These are phyloP conservation scores for Elephas maximus DNA, from an alignment of 2,113 vertebrate genomes.

Conservation along the genomic window DNA sequence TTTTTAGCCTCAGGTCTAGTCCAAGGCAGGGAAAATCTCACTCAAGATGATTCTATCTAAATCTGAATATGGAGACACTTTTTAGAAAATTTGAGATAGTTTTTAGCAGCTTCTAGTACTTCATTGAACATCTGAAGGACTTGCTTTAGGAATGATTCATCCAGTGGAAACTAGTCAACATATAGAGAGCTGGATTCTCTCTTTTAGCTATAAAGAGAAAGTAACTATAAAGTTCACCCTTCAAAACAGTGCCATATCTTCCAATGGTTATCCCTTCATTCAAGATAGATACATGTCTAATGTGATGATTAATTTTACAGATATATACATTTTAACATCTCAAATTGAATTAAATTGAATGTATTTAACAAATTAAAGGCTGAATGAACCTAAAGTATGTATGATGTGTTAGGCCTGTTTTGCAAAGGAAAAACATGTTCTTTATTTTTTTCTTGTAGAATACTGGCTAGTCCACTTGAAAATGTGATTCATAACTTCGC, in stretches of 20 bases:
- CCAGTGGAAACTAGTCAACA: constrained; percentile 27
- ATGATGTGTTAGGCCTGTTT: neutral
- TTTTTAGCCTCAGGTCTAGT: constrained; percentile 15
- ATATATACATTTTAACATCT: neutral
- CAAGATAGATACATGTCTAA: neutral
- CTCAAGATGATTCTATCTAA: constrained; percentile 52
- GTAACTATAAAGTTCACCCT: neutral
- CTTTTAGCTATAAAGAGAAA: constrained; percentile 2
- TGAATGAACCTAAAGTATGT: neutral
- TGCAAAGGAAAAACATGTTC: neutral
- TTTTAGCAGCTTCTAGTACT: neutral
- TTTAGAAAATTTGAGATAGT: constrained; percentile 53
- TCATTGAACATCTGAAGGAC: neutral
- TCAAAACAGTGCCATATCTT: neutral
- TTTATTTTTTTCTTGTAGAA: constrained; percentile 49
- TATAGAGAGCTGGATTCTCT: neutral
- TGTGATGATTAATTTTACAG: neutral
- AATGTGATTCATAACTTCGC: constrained; percentile 33
- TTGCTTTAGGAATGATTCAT: neutral
- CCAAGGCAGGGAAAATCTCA: constrained; percentile 47
- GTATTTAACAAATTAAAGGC: neutral
- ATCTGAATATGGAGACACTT: constrained; percentile 49
- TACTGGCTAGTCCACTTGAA: neutral
- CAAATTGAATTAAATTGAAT: neutral
- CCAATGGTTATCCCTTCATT: neutral